Base-by-base conservation (phyloP, 2,888 invertebrate species). In the Cerastis rubricosa region DNA sequence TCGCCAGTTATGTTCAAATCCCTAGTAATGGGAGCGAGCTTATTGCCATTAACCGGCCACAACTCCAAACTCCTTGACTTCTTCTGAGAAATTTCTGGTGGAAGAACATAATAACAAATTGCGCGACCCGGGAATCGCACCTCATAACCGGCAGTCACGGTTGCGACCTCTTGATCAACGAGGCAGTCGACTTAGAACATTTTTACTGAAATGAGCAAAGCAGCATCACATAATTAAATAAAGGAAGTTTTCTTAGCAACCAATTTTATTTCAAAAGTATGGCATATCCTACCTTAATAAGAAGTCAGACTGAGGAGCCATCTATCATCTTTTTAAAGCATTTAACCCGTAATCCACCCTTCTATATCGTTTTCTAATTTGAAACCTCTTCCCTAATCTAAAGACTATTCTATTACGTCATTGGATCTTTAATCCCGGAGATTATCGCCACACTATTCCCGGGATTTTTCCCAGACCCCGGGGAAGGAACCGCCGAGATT, bases 401-500 rank as follows among this genome's bases (percentile, higher is more conserved):
- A 67, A 75, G 54, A 79, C 74, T 78, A 86, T 85, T 85, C 80
- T 84, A 86, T 87, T 85, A 86, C 78, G 68, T 76, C 86, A 76
- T 78, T 71, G 74, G 66, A 80, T 74, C 78, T 66, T 77, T 81
- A 76, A 85, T 80, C 78, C 85, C 45, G 54, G 73, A 84, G 86
- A 88, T 89, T 90, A 90, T 89, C 88, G 83, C 83, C 80, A 70
- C 84, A 84, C 85, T 87, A 84, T 87, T 51, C 82, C 74, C 71
- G 77, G 80, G 84, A 86, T 87, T 88, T 87, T 84, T 81, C 85
- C 83, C 76, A 63, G 72, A 68, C 71, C 77, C 84, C 80, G 74
- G 88, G 83, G 88, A 89, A 87, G 86, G 86, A 85, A 87, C 85
- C 76, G 63, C 72, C 66, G 83, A 91, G 91, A 92, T 92, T 92